Conservation (phyloP, 2,113 vertebrate species). For the Grantiella picta region DNA sequence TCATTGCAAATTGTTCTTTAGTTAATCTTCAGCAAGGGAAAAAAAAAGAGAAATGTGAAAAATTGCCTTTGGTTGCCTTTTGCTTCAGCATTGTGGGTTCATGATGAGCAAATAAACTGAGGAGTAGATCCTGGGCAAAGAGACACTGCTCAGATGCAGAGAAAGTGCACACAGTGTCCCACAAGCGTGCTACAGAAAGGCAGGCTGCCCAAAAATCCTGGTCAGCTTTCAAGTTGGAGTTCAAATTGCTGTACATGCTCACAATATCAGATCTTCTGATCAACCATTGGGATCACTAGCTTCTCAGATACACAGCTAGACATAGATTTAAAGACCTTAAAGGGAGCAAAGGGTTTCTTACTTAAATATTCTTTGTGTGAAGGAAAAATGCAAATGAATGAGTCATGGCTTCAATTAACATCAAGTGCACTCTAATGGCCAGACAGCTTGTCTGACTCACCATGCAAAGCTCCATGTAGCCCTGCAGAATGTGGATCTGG, state of each 20-base stretch:
- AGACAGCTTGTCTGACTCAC: constrained; percentile 11
- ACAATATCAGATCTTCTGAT: neutral
- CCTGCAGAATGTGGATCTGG: constrained; percentile 25
- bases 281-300: neutral
- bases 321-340: neutral
- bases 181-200: neutral
- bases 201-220: neutral
- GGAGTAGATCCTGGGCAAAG: neutral
- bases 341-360: neutral
- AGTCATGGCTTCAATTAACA: constrained; percentile 55
- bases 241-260: neutral
- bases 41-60: neutral
- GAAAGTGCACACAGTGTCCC: neutral
- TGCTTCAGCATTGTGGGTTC: neutral
- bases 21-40: neutral
- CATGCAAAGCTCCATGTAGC: neutral
- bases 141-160: neutral
- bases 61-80: neutral
- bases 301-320: neutral
- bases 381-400: constrained; percentile 33
- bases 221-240: neutral
- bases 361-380: neutral
- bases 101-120: neutral
- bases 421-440: constrained; percentile 10
- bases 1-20: neutral